Evolutionary conservation across 2,888 invertebrate species (phyloP).

Genomic region (Tethea ocularis): DNA sequence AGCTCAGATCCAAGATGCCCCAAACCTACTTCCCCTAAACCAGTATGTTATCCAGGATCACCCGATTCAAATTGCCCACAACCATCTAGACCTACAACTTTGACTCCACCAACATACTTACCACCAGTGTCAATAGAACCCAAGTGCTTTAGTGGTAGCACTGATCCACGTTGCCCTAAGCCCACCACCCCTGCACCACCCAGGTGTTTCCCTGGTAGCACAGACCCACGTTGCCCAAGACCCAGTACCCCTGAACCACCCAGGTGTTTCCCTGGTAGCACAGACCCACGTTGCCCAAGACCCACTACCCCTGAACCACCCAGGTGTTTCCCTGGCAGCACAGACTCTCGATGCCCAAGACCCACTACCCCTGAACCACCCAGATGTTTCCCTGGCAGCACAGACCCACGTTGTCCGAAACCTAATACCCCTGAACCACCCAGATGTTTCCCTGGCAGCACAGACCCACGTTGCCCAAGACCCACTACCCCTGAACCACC

Average conservation of each 20-base stretch:
- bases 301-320: conserved; percentile 32
- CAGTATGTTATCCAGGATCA: conserved; percentile 51
- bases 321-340: conserved; percentile 35
- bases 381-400: conserved; percentile 41
- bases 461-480: conserved; percentile 43
- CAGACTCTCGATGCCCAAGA: conserved; percentile 23
- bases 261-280: conserved; percentile 33
- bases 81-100: conserved; percentile 31
- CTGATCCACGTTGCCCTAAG: conserved; percentile 55
- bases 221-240: conserved; percentile 34
- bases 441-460: conserved; percentile 46
- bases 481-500: conserved; percentile 26
- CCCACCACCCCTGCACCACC: conserved; percentile 41
- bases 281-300: conserved; percentile 29
- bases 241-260: conserved; percentile 37
- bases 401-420: conserved; percentile 23
- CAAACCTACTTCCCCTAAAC: conserved; percentile 28
- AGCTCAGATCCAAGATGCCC: conserved; percentile 46
- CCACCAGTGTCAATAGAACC: conserved; percentile 41
- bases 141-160: conserved; percentile 44
- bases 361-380: conserved; percentile 24
- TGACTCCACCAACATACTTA: conserved; percentile 33
- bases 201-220: conserved; percentile 52
- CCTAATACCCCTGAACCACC: conserved; percentile 31
- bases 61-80: conserved; percentile 55